These are phyloP conservation scores for Brachionus calyciflorus DNA, from an alignment of 1,140 invertebrate species.

Conservation along the genomic window DNA sequence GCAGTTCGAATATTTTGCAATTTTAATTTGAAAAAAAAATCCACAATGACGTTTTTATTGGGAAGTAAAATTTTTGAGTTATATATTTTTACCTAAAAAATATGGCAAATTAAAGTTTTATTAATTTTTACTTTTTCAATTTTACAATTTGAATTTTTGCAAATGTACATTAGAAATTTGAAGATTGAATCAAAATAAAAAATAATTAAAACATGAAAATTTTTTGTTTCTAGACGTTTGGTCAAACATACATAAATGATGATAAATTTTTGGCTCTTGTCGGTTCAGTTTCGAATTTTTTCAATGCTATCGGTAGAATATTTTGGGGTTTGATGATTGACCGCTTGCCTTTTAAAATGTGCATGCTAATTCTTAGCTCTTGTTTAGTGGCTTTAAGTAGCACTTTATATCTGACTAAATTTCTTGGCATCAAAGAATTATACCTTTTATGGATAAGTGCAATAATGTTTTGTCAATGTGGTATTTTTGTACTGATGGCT, in stretches of 20 bases:
- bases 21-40: no score
- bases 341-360: constrained; percentile 57
- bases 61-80: no score
- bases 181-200: not conserved
- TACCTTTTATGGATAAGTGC: constrained; percentile 53
- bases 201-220: not conserved
- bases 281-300: constrained; percentile 62
- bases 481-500: constrained; percentile 53
- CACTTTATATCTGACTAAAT: constrained; percentile 29
- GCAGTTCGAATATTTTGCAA: no score
- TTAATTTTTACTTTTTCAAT: not conserved
- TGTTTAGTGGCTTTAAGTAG: not conserved
- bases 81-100: no score
- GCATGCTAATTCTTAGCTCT: constrained; percentile 30
- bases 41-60: no score
- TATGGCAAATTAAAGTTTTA: no score
- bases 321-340: constrained; percentile 62
- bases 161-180: no score
- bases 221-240: constrained; percentile 56
- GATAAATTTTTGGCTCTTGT: constrained; percentile 62
- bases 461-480: constrained; percentile 52
- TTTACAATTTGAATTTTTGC: no score
- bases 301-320: constrained; percentile 61
- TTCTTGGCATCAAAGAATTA: constrained; percentile 49
- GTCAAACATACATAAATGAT: constrained; percentile 61